Evolutionary conservation across 35 echinoderm and acorn worm species (phyloP).

Genomic region (Diadema setosum): DNA sequence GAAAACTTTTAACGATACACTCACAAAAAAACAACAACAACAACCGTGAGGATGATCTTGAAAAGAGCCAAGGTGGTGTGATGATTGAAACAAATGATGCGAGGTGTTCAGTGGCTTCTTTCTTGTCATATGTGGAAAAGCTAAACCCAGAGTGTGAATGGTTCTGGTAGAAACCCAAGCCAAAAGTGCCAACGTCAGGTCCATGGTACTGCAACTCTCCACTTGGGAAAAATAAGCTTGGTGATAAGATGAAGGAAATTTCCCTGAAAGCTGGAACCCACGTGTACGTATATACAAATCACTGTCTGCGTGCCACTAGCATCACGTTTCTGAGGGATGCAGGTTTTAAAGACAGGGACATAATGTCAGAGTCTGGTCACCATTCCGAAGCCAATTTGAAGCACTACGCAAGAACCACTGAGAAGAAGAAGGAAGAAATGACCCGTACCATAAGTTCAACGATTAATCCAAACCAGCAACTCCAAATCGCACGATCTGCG

Average conservation of each 20-base stretch:
- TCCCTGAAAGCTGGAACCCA: not conserved
- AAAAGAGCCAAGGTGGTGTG: not conserved
- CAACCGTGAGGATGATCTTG: not conserved
- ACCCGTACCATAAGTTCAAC: not conserved
- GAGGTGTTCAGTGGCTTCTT: not conserved
- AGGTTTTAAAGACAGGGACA: not conserved
- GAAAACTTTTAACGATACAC: not conserved
- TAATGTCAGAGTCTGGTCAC: not conserved
- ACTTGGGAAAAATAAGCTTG: not conserved
- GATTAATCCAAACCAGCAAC: not conserved
- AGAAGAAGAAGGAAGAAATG: not conserved
- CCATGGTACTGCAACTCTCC: not conserved
- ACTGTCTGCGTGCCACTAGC: not conserved
- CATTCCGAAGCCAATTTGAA: not conserved
- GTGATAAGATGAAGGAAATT: not conserved
- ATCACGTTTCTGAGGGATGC: not conserved
- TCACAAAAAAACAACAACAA: conserved; percentile 30
- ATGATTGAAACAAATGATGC: not conserved
- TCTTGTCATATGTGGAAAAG: not conserved
- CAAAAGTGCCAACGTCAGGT: not conserved
- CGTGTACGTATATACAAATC: not conserved
- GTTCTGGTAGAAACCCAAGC: not conserved
- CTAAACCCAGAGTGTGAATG: conserved; percentile 1
- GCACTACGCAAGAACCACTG: not conserved
- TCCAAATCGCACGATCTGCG: conserved; percentile 1